Evolutionary conservation across 2,888 invertebrate species (phyloP).

Genomic region (Aleiodes leptofemur): DNA sequence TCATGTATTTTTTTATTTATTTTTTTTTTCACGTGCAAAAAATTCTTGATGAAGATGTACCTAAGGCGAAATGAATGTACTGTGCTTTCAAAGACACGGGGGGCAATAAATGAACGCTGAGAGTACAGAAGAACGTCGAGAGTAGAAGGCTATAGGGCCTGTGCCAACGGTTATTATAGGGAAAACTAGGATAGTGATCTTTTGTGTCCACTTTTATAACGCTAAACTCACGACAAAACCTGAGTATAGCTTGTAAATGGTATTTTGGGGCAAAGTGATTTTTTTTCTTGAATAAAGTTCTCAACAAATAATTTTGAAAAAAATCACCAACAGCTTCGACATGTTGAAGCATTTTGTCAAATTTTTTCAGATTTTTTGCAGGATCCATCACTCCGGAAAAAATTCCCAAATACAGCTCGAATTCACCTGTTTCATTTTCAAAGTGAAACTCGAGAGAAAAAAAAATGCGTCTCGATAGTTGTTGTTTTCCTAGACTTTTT

Average conservation of each 20-base stretch:
- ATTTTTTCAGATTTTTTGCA: neutral
- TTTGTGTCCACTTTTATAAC: too few relatives aligned
- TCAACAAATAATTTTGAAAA: too few relatives aligned
- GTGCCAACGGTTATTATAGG: neutral
- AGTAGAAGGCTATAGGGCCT: constrained; percentile 28
- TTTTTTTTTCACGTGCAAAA: neutral
- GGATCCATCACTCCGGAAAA: too few relatives aligned
- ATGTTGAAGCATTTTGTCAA: neutral
- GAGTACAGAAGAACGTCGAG: constrained; percentile 1
- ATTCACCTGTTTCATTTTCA: too few relatives aligned
- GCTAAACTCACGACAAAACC: too few relatives aligned
- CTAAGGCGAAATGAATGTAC: constrained; percentile 10
- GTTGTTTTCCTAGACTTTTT: constrained; percentile 4
- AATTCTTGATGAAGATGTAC: constrained; percentile 17
- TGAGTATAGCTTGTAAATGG: too few relatives aligned
- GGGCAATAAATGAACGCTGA: constrained; percentile 41
- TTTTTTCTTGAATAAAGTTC: too few relatives aligned
- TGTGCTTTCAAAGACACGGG: constrained; percentile 34
- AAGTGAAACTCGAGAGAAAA: too few relatives aligned
- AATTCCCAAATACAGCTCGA: too few relatives aligned
- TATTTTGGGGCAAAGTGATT: too few relatives aligned
- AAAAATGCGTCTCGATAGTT: neutral
- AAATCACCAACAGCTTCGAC: neutral
- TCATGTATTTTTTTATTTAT: neutral
- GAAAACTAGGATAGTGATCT: too few relatives aligned